Evolutionary conservation across 37 sponge, comb jelly and placozoan species (phyloP), one percentile per base, ranked within the genome.

Genomic region (Diacarnus erythraeanus): DNA sequence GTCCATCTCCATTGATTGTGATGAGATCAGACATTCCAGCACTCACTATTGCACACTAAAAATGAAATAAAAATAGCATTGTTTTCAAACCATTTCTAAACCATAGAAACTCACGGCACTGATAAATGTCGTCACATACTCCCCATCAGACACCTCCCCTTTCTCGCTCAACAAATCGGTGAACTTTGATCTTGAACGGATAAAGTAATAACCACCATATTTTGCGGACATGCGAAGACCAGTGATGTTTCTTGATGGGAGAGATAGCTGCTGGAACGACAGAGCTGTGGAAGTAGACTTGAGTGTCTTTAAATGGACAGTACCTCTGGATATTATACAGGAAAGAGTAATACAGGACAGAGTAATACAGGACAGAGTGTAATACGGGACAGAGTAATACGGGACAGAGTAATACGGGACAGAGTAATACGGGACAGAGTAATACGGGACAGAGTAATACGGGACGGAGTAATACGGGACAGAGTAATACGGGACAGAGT

Each of bases 71-170:
- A 58, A 63, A 47, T 12, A 47, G 12, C 51, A 47, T 12, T 15
- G 12, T 15, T 12, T 15, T 15, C 51, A 47, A 47, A 47, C 51
- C 51, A 47, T 12, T 15, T 12, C 6, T 47, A 12, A 6, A 47
- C 12, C 6, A 47, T 47, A 15, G 12, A 12, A 21, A 82, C 88
- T 78, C 67, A 88, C 88, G 38, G 88, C 88, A 70, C 83, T 82
- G 78, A 82, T 88, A 56, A 70, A 65, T 6, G 83, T 82, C 59
- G 83, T 74, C 42, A 88, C 88, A 58, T 76, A 81, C 0, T 57
- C 29, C 0, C 2, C 47, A 12, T 0, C 54, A 0, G 39, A n/a
- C 22, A 38, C 44, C 5, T 54, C 26, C 33, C 25, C 59, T 39
- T 74, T 63, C 30, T 82, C 68, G 31, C 67, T 64, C 69, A 57